phyloP scores from a whole-genome alignment of 2,113 vertebrate species.

The Proterorhinus semilunaris region DNA sequence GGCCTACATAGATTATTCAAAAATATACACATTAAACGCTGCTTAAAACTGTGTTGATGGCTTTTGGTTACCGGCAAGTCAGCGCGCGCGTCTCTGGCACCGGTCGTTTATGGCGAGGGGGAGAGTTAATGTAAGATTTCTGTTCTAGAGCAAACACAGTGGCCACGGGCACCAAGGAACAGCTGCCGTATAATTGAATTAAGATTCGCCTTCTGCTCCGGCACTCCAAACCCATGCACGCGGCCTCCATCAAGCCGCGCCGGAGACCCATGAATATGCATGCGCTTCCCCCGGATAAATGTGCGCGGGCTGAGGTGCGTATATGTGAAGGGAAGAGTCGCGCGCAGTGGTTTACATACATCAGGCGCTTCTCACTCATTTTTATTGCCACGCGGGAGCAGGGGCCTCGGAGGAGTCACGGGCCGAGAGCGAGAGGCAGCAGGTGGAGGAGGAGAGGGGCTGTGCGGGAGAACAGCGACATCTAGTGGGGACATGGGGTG shows the following conservation, averaged over 20 bases:
- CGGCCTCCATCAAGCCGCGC: slow-evolving; percentile 69
- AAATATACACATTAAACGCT: slow-evolving; percentile 60
- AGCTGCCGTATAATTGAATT: slow-evolving; percentile 80
- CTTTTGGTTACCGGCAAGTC: slow-evolving; percentile 66
- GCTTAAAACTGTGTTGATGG: slow-evolving; percentile 66
- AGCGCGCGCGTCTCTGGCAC: slow-evolving; percentile 58
- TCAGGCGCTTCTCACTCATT: slow-evolving; percentile 36
- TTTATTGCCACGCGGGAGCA: slow-evolving; percentile 17
- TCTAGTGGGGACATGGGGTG: slow-evolving; percentile 51
- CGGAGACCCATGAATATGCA: slow-evolving; percentile 67
- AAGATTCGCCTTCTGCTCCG: slow-evolving; percentile 76
- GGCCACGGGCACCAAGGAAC: slow-evolving; percentile 73
- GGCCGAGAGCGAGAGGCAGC: slow-evolving; percentile 9
- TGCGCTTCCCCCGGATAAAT: slow-evolving; percentile 52
- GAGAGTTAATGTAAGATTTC: slow-evolving; percentile 71
- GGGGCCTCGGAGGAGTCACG: slow-evolving; percentile 16
- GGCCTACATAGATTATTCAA: slow-evolving; percentile 40
- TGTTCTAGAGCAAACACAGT: slow-evolving; percentile 73
- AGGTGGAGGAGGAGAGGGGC: not conserved
- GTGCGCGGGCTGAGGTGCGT: slow-evolving; percentile 57
- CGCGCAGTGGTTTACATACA: slow-evolving; percentile 33
- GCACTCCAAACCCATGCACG: slow-evolving; percentile 69
- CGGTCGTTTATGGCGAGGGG: slow-evolving; percentile 68
- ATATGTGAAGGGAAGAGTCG: slow-evolving; percentile 55
- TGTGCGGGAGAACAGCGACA: slow-evolving; percentile 56